A percentile compares a stretch with the other conserved stretches of the same genome.
Evolutionary conservation across 2,888 invertebrate genomes (phyloP).

Genomic region (Hoplodrina blanda): DNA sequence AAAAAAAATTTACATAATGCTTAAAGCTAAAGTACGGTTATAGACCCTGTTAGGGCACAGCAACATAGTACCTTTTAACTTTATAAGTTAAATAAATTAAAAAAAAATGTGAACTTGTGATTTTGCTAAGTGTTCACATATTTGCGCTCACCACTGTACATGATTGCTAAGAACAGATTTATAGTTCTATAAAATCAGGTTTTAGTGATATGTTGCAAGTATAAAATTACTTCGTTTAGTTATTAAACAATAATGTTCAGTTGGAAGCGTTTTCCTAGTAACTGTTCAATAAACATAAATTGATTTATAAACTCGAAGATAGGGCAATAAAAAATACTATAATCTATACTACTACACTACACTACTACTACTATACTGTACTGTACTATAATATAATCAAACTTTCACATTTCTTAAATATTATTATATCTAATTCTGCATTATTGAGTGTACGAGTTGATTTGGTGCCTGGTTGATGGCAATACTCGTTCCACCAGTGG

Average conservation of each 20-base stretch:
- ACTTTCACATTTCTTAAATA: slow-evolving; percentile 13
- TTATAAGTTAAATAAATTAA: too few species aligned
- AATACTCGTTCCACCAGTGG: too few species aligned
- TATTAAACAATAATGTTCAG: slow-evolving; percentile 9
- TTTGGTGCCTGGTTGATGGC: too few species aligned
- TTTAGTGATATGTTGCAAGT: slow-evolving; percentile 26
- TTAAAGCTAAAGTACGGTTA: too few species aligned
- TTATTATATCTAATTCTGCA: slow-evolving; percentile 13
- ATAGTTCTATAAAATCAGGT: slow-evolving; percentile 28
- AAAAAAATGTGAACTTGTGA: too few species aligned
- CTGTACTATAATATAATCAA: too few species aligned
- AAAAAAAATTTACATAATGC: too few species aligned
- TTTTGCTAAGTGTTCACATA: neutral
- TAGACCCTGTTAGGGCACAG: too few species aligned
- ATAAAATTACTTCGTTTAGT: slow-evolving; percentile 17
- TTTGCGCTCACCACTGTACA: neutral
- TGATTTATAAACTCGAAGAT: slow-evolving; percentile 26
- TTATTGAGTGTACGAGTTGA: neutral
- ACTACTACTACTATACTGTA: too few species aligned
- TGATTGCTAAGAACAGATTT: slow-evolving; percentile 41
- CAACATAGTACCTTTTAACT: too few species aligned
- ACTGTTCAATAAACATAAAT: slow-evolving; percentile 20
- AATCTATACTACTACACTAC: too few species aligned
- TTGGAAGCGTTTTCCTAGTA: neutral
- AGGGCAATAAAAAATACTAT: neutral